Conservation (phyloP, 2,797 vertebrate species). For the Urosaurus nigricauda region DNA sequence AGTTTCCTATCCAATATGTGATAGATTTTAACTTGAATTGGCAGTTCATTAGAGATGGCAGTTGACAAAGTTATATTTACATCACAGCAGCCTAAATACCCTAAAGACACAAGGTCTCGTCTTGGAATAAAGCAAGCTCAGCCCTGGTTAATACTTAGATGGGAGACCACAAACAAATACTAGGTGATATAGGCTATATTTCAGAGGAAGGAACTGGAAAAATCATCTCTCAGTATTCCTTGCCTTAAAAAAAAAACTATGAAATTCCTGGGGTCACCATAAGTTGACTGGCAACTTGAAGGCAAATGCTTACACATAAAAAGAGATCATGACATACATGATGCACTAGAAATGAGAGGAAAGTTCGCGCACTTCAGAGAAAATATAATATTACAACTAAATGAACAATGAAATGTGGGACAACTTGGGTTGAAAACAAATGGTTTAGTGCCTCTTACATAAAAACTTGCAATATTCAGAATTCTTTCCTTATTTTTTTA, state of each 20-base stretch:
- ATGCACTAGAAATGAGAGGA: not conserved
- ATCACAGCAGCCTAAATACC: not conserved
- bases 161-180: too few species aligned
- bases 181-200: too few species aligned
- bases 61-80: not conserved
- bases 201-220: too few species aligned
- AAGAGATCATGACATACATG: not conserved
- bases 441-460: not conserved
- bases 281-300: too few species aligned
- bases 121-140: too few species aligned
- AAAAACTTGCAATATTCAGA: not conserved
- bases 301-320: not conserved
- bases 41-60: not conserved
- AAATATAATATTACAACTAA: not conserved
- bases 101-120: too few species aligned
- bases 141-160: too few species aligned
- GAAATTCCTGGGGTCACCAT: too few species aligned
- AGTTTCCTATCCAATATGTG: not conserved
- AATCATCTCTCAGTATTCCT: too few species aligned
- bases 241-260: too few species aligned
- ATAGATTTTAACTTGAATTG: not conserved
- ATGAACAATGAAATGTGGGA: not conserved
- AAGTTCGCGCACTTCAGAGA: not conserved
- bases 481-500: not conserved
- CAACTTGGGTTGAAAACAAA: not conserved